Conservation (phyloP, 2,888 invertebrate genomes). For the Drosophila robusta region DNA sequence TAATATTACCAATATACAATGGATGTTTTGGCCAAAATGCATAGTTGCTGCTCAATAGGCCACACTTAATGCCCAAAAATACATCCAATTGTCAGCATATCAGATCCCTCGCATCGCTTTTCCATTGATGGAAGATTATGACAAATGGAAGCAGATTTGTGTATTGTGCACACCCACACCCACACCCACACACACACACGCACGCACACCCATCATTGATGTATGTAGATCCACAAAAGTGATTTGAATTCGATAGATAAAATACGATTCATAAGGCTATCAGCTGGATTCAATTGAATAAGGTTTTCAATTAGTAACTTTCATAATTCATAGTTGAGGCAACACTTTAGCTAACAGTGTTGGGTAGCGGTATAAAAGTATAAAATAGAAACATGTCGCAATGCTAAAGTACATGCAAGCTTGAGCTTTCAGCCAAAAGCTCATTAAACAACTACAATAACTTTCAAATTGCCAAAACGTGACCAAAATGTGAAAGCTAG, state of each 20-base stretch:
- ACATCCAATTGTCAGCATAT: slow-evolving; percentile 31
- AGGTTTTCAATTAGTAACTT: slow-evolving; percentile 2
- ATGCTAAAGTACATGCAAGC: too few species aligned
- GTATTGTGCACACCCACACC: background rate
- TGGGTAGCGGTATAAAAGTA: too few species aligned
- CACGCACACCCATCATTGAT: background rate
- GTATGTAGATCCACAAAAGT: slow-evolving; percentile 7
- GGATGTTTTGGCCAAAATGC: slow-evolving; percentile 31
- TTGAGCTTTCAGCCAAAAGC: too few species aligned
- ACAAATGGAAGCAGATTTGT: slow-evolving; percentile 36
- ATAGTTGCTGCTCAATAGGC: slow-evolving; percentile 24
- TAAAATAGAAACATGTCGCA: too few species aligned
- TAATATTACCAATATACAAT: slow-evolving; percentile 55
- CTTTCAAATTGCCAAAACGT: too few species aligned
- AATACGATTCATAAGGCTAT: background rate
- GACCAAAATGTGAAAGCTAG: too few species aligned
- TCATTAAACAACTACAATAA: too few species aligned
- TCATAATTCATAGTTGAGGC: background rate
- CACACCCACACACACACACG: background rate
- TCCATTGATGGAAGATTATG: slow-evolving; percentile 41
- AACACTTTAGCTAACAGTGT: background rate
- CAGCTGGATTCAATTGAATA: background rate
- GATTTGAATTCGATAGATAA: slow-evolving; percentile 18
- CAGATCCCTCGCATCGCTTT: slow-evolving; percentile 29
- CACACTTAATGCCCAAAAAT: background rate